Conservation (phyloP, 1,140 invertebrate genomes). For the Protaetia brevitarsis region DNA sequence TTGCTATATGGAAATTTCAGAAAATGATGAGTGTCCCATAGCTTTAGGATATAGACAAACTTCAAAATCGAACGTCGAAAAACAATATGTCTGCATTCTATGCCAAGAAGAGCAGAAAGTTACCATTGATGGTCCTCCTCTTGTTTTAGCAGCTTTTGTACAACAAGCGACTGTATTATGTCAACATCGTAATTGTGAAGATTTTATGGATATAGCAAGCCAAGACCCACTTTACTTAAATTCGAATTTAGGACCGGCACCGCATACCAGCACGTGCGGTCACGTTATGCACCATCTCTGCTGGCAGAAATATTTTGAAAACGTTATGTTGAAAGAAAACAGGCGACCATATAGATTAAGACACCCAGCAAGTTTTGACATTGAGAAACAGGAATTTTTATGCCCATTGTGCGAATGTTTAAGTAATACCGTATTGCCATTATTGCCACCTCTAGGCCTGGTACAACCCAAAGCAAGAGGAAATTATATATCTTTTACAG, state of each 20-base stretch:
- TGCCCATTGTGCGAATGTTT: conserved; percentile 96
- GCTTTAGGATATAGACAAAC: conserved; percentile 54
- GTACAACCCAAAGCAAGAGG: conserved; percentile 46
- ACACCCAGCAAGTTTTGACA: conserved; percentile 80
- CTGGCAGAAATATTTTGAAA: conserved; percentile 91
- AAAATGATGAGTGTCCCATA: conserved; percentile 50
- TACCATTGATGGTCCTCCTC: conserved; percentile 59
- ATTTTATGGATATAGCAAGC: conserved; percentile 42
- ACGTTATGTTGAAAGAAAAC: conserved; percentile 82
- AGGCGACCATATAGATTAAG: conserved; percentile 79
- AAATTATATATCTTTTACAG: conserved; percentile 55
- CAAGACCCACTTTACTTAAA: conserved; percentile 63
- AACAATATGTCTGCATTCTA: conserved; percentile 84
- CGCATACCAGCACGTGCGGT: conserved; percentile 90
- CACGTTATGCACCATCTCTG: conserved; percentile 96
- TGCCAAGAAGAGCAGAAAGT: conserved; percentile 92
- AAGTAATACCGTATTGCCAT: conserved; percentile 89
- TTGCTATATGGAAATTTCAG: conserved; percentile 53
- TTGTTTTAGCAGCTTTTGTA: conserved; percentile 91
- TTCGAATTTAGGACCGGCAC: conserved; percentile 70
- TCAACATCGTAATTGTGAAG: conserved; percentile 49
- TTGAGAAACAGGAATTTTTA: conserved; percentile 91
- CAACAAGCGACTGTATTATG: conserved; percentile 90
- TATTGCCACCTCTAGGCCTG: conserved; percentile 69
- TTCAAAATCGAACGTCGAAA: conserved; percentile 48